Base-by-base conservation (phyloP, 2,113 vertebrate species). In the Dipodomys ordii region DNA sequence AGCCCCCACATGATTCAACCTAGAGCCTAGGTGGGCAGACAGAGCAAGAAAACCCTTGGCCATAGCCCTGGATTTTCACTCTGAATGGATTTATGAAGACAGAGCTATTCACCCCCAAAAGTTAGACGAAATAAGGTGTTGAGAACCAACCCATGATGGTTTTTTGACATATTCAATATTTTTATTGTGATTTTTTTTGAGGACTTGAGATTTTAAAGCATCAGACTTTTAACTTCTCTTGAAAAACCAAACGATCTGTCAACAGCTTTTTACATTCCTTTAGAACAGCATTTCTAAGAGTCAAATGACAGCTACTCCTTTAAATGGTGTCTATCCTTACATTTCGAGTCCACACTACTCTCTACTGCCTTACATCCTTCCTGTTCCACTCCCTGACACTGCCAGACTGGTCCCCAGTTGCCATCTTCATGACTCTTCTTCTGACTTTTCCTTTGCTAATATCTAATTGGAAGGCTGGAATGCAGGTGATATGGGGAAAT, bases 181-280 rank as follows among this genome's bases (percentile, higher is more conserved):
- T 94, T 92, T 49, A 89, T 82, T 92, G 49, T 82, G 19, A 12
- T 28, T 18, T 49, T 87, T 88, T 85, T 69, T 46, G 10, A 46
- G 22, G 10, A 74, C 22, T 44, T 25, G 1, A 67, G 65, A 53
- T 62, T 49, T 90, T 49, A 77, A 77, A 87, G 62, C 83, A 72
- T 87, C 20, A 83, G 3, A 44, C 39, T 90, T 68, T 23, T 64
- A 53, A 20, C 27, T 35, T 77, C 30, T 92, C 10, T 27, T 72
- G 13, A 72, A 87, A 82, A 64, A 49, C 3, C 2, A 28, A 27
- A 35, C 44, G 30, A 76, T 64, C 60, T 92, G 46, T 28, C 65
- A 73, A 71, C 2, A 44, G 57, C 39, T 79, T 68, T 39, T 49
- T 83, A 11, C 13, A 60, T 22, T 10, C 69, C 25, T 79, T 39